Base-by-base conservation (phyloP, 2,797 vertebrate genomes). In the Gephyroberyx darwinii region DNA sequence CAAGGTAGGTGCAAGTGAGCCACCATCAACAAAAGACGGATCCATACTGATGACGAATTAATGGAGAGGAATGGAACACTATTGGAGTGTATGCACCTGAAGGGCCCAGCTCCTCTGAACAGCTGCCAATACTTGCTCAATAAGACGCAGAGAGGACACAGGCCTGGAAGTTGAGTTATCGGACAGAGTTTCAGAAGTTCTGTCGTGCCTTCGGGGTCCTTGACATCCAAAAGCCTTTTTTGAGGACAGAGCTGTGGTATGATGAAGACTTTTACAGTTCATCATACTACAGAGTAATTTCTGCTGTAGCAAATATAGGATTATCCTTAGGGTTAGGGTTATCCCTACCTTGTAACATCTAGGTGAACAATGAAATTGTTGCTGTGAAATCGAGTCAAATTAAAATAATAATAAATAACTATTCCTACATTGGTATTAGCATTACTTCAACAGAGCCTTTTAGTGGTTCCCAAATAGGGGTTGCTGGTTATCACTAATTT, bases 11-110 rank as follows among this genome's bases (percentile, higher is more conserved):
- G 75, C 82, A 95, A 94, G 83, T 84, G 92, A 90, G 94, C 95
- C 69, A 91, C 90, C 74, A 93, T 95, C 81, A 92, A 94, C 82
- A 94, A 92, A 94, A 95, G 84, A 94, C 94, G 92, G 84, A 90
- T 90, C 86, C 78, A 81, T 88, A 88, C 84, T 78, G 84, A 85
- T 87, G 83, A 91, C 45, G 61, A 86, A 84, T 91, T 90, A 89
- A 91, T 87, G 83, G 83, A 85, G 88, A 89, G 85, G 77, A 87
- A 90, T 90, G 71, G 80, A 81, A 53, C 80, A 57, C 67, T 57
- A 71, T 82, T 84, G 83, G 79, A 84, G 73, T 67, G 81, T 45
- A 8, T 47, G 69, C 71, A 85, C 81, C 88, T 85, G 83, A 85
- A 90, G 83, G 82, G 81, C 67, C 81, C 43, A 45, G 52, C 75